Evolutionary conservation across 1,140 invertebrate species (phyloP), one percentile per base, ranked within the genome.

Genomic region (Trichoplusia ni): DNA sequence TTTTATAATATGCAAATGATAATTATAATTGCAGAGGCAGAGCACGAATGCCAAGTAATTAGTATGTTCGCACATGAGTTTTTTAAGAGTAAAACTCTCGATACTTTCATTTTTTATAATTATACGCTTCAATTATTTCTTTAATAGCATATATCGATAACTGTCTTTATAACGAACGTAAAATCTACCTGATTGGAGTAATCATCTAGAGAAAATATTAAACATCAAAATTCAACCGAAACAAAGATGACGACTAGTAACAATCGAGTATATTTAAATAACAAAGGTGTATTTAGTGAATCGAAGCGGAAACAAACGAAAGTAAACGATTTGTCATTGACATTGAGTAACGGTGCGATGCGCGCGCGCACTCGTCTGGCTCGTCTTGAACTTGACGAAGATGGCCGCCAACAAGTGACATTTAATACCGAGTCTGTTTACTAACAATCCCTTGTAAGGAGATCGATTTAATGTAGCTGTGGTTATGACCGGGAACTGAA

Each of bases 301-400:
- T 31, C 54, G 56, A 51, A 71, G 63, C 60, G 70, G 65, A 75
- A 75, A 68, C 40, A 47, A 77, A 73, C 58, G 81, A 84, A 88
- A 82, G 82, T 79, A 63, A 79, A 71, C 56, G 64, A 75, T 81
- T 66, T 58, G 84, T 79, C 77, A 82, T 81, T 84, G 78, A 81
- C 75, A 85, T 84, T 83, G 75, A 64, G 68, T 73, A 64, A 69
- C 56, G 35, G 46, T 54, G 56, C 67, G 71, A 75, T 75, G 71
- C 73, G 76, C 69, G 35, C 40, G 62, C 67, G 75, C 60, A 46
- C 67, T 51, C 44, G 51, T 19, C 47, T 59, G 35, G 42, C 71
- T 82, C 77, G 75, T 83, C 85, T 84, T 86, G 85, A 86, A 88
- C 85, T 86, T 86, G 82, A 60, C 58, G 65, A 51, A 65, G 69